Conservation (phyloP, 2,113 vertebrate species). For the Corvus hawaiiensis region DNA sequence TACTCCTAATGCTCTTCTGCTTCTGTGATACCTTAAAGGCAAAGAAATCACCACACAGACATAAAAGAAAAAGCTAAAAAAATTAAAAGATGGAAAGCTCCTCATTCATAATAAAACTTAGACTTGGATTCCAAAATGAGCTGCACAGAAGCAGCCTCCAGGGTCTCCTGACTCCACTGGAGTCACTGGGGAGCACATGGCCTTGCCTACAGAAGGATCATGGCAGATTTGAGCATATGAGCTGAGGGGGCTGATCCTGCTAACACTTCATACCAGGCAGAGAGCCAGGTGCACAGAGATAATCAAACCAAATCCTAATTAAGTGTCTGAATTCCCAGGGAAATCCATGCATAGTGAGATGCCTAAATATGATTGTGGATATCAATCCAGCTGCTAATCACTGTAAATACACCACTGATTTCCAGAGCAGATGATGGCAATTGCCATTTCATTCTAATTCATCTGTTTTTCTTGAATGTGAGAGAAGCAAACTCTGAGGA, state of each 20-base stretch:
- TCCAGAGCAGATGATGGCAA: not conserved
- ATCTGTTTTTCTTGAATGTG: not conserved
- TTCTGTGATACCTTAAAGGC: not conserved
- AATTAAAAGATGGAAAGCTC: not conserved
- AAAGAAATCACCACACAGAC: not conserved
- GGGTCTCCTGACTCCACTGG: not conserved
- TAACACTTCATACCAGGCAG: conserved; percentile 34
- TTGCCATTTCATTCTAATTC: not conserved
- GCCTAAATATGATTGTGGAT: not conserved
- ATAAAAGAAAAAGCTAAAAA: not conserved
- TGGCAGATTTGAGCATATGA: conserved; percentile 29
- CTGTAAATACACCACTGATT: not conserved
- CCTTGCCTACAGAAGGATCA: conserved; percentile 8
- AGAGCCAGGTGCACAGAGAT: conserved; percentile 30
- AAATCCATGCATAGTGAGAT: not conserved
- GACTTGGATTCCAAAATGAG: not conserved
- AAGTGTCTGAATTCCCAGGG: conserved; percentile 48
- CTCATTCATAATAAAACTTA: not conserved
- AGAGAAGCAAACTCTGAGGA: not conserved
- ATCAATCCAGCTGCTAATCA: not conserved
- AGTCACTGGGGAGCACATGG: not conserved
- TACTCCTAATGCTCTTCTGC: not conserved
- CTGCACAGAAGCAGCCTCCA: not conserved
- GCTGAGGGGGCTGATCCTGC: conserved; percentile 34
- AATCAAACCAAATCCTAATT: conserved; percentile 21